Percentiles rank a stretch among this genome's conserved stretches.
These are phyloP conservation scores for Pogonophryne albipinna DNA, from an alignment of 2,797 vertebrate species.

Conservation along the genomic window DNA sequence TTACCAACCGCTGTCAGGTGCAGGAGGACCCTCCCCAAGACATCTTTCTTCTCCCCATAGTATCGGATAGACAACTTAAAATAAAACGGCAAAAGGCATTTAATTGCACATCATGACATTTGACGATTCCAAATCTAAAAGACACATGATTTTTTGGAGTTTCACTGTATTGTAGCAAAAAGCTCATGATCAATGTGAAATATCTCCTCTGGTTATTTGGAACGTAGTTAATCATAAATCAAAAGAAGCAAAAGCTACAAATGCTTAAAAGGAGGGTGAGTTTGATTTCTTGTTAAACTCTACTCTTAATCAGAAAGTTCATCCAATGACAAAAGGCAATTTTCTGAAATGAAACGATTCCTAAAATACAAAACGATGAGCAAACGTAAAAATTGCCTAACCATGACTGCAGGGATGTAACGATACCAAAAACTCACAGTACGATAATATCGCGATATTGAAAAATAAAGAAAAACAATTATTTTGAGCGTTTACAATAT, in stretches of 20 bases:
- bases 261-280: not conserved
- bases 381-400: not conserved
- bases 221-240: not conserved
- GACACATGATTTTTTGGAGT: not conserved
- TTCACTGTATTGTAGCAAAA: not conserved
- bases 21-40: conserved; percentile 77
- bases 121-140: not conserved
- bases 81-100: conserved; percentile 4
- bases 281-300: not conserved
- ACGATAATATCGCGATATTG: too few relatives aligned
- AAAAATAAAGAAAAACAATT: too few relatives aligned
- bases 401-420: not conserved
- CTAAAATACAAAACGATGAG: too few relatives aligned
- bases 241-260: not conserved
- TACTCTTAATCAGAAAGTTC: conserved; percentile 1
- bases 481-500: too few relatives aligned
- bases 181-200: not conserved
- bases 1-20: conserved; percentile 85
- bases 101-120: not conserved
- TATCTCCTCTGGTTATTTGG: not conserved
- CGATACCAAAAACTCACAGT: too few relatives aligned
- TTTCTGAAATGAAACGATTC: not conserved
- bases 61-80: conserved; percentile 89
- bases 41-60: conserved; percentile 78
- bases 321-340: not conserved